Evolutionary conservation across 2,113 vertebrate genomes (phyloP), one percentile per base, ranked within the genome.

Genomic region (Scytalopus superciliaris): DNA sequence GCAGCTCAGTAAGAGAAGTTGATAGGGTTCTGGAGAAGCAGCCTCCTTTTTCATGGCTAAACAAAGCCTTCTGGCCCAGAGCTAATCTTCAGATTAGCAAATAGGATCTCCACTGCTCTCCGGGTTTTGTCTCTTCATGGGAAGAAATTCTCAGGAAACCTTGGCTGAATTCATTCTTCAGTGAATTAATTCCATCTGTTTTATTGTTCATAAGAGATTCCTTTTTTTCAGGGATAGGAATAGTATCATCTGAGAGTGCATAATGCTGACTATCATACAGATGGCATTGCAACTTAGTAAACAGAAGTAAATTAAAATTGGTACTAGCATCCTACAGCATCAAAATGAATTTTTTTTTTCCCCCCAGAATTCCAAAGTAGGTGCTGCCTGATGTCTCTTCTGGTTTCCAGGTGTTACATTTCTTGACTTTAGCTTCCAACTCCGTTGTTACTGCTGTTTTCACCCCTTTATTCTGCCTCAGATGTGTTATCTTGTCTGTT

Each of bases 321-420:
- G 7, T 77, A 28, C 21, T 44, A 28, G 7, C 17, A 27, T 83
- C 31, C 19, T 53, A 7, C 12, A 6, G 74, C 24, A 39, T 49
- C 0, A 0, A 69, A 30, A 45, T 47, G 12, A 22, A 19, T 47
- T 47, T 47, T 47, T 45, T 45, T 72, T 24, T 0, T 6, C 19
- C 19, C 19, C 22, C 47, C n/a, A 62, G 23, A 69, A 67, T 90
- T 75, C 16, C 31, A 8, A 60, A 59, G 25, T 31, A 91, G 24
- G 37, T 74, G 27, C 27, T 72, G 12, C 52, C 13, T 25, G 35
- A 39, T 47, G 3, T 42, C 15, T 80, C 30, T 64, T 66, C 30
- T 8, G 2, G 0, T 60, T 81, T 70, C 12, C 27, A 9, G 27
- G 33, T 30, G 30, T 59, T 73, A 22, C 0, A 5, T 59, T 72